Base-by-base conservation (phyloP, 2,888 invertebrate genomes). In the Lordiphosa andalusiaca region DNA sequence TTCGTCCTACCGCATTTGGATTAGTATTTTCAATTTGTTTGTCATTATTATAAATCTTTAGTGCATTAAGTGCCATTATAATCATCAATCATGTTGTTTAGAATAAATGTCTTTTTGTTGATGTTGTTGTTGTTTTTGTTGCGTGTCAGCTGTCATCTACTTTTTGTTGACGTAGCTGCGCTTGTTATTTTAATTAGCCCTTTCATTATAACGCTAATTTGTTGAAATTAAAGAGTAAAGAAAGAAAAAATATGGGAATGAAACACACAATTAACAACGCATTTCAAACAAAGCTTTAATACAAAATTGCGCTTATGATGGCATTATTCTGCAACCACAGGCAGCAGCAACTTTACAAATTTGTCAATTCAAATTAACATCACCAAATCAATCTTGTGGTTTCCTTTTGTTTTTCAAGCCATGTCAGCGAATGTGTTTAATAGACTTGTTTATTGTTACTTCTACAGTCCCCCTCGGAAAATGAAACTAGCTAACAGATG, bases 141-240 rank as follows among this genome's bases (percentile, higher is more conserved):
- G 73, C 71, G 75, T 73, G 73, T 60, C 71, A 53, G 67, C 60
- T 73, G 69, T 59, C 63, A 54, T 46, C 42, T 60, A 39, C 39
- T 63, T 44, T 58, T 25, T 59, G 49, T 21, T 56, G 48, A 10
- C 56, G 50, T 50, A 58, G 48, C 30, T 44, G 33, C 6, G 73
- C 81, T 81, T 68, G 73, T 70, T 80, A 73, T 71, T 77, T 77
- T 76, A 81, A 81, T 81, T 77, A 80, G 75, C 69, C 71, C 67
- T 75, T 82, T 77, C 55, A 77, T 81, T 73, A 73, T 77, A 73
- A 53, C 59, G 70, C 68, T 80, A 82, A 81, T 81, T 81, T 75
- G 77, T 73, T 61, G 50, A 44, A 60, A 52, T 67, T 69, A 61
- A 58, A 55, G 9, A 35, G 46, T 23, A 25, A 7, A 25, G 37